Evolutionary conservation across 2,888 invertebrate species (phyloP).

Genomic region (Artemia sp.): DNA sequence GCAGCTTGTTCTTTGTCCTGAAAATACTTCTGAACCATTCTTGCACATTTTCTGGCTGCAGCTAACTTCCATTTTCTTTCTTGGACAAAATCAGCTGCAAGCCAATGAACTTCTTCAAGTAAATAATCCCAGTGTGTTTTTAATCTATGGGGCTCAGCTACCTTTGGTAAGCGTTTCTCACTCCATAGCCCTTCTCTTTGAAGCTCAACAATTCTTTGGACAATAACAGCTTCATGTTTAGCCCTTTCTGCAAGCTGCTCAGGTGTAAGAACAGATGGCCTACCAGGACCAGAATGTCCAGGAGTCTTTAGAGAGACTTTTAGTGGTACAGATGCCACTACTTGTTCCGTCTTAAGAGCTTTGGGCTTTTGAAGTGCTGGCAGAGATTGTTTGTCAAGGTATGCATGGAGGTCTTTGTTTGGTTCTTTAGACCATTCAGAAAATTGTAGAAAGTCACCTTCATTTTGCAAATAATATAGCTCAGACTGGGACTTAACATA

Average conservation of each 20-base stretch:
- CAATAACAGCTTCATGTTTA: constrained; percentile 83
- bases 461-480: constrained; percentile 66
- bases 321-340: constrained; percentile 27
- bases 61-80: constrained; percentile 96
- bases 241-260: constrained; percentile 69
- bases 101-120: constrained; percentile 96
- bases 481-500: constrained; percentile 42
- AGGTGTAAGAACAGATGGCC: constrained; percentile 31
- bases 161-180: constrained; percentile 72
- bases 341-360: constrained; percentile 26
- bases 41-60: constrained; percentile 78
- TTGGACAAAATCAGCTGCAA: constrained; percentile 90
- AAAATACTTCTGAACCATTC: constrained; percentile 76
- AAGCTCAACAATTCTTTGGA: constrained; percentile 75
- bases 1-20: constrained; percentile 77
- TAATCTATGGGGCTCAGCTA: constrained; percentile 67
- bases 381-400: constrained; percentile 31
- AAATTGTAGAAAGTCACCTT: constrained; percentile 76
- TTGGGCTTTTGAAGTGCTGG: constrained; percentile 25
- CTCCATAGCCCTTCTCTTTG: constrained; percentile 91
- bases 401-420: constrained; percentile 36
- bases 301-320: constrained; percentile 29
- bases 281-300: constrained; percentile 18
- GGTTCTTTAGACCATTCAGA: constrained; percentile 64
- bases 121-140: constrained; percentile 98